These are phyloP conservation scores for Labeo calbasu DNA, from an alignment of 2,797 vertebrate species.

Conservation along the genomic window DNA sequence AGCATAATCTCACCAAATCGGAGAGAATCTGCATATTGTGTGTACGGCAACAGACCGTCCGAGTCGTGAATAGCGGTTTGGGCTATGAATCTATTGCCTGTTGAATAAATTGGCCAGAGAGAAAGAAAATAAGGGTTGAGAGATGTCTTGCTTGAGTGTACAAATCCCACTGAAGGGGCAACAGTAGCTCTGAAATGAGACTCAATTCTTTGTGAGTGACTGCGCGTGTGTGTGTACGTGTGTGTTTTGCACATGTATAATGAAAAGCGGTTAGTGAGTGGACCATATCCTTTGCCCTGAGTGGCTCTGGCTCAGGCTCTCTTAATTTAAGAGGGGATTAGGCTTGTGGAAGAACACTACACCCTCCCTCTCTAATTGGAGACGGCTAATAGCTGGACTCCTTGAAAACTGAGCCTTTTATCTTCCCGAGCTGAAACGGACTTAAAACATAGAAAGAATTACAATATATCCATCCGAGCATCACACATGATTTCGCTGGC, in stretches of 20 bases:
- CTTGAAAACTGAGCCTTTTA: conserved; percentile 64
- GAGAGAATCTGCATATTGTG: conserved; percentile 21
- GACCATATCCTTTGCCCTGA: conserved; percentile 66
- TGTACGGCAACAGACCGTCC: not conserved
- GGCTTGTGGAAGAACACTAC: conserved; percentile 53
- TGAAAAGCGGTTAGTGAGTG: conserved; percentile 67
- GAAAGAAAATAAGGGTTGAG: conserved; percentile 48
- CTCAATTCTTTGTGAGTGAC: conserved; percentile 54
- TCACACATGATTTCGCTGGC: conserved; percentile 34
- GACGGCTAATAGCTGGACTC: conserved; percentile 71
- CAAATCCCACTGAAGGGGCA: conserved; percentile 64
- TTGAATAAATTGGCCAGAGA: conserved; percentile 59
- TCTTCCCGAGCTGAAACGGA: conserved; percentile 46
- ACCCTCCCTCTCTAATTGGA: conserved; percentile 71
- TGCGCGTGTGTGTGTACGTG: conserved; percentile 58
- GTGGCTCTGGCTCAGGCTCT: conserved; percentile 62
- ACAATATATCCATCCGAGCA: conserved; percentile 41
- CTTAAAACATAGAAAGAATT: conserved; percentile 55
- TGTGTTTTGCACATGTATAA: conserved; percentile 59
- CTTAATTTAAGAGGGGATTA: conserved; percentile 71
- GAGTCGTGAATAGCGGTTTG: conserved; percentile 41
- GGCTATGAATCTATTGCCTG: conserved; percentile 48
- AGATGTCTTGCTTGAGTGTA: conserved; percentile 66
- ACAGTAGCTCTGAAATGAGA: conserved; percentile 64
- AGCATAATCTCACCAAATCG: conserved; percentile 24